Evolutionary conservation across 2,113 vertebrate species (phyloP), one percentile per base, ranked within the genome.

Genomic region (Brachyhypopomus gauderio): DNA sequence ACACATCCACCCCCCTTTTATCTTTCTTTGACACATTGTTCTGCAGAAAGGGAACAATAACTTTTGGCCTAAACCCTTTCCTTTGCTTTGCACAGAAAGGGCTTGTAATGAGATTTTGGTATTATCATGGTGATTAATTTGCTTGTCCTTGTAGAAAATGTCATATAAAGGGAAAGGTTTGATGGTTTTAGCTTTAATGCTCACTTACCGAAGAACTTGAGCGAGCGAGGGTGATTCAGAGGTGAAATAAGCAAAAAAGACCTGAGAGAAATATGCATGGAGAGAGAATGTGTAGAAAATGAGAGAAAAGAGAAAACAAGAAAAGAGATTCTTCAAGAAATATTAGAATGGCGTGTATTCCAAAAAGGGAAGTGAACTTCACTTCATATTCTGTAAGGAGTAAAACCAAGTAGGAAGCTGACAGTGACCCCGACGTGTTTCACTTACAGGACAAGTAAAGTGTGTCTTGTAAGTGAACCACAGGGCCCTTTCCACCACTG

Each of bases 111-210:
- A 79, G 75, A 62, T 83, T 70, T 72, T 22, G 58, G 23, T 19
- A 63, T 60, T 48, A 66, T 79, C 60, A 60, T 2, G 17, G 67
- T 79, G 82, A 84, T 36, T 84, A 72, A 79, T 71, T 11, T 41
- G 17, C 62, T 71, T 25, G 30, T 67, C 63, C 41, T 48, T 75
- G 27, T 62, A 60, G 38, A 52, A 63, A 71, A 76, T 73, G 52
- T 73, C 81, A 78, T 71, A 73, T 30, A 11, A 34, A 73, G 45
- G 17, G 48, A 41, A 45, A 41, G 63, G 30, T 3, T 19, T 77
- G 3, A 4, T 30, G 30, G 34, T n/a, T 11, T 20, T 72, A 23
- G 60, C 30, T 77, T n/a, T 71, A 52, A 25, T 84, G 38, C 64
- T 67, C 60, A 48, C 59, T 25, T 56, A 52, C 67, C 22, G 27